phyloP scores from a whole-genome alignment of 1,140 invertebrate species.

The Drosophila virilis region DNA sequence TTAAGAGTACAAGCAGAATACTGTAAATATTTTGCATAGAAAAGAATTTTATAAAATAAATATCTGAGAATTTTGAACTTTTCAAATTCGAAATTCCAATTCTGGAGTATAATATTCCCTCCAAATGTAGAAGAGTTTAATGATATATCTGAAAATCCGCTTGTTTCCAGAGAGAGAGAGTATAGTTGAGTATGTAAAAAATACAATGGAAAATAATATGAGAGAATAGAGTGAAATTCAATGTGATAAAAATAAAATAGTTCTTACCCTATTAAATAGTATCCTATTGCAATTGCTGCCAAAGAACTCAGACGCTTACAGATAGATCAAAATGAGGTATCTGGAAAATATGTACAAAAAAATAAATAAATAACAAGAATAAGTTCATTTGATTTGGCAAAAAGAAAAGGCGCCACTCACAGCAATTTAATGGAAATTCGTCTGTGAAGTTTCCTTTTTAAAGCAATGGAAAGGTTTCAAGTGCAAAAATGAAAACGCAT shows the following conservation, averaged over 20 bases:
- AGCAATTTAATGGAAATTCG: slow-evolving; percentile 64
- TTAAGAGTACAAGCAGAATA: slow-evolving; percentile 38
- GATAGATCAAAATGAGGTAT: not conserved
- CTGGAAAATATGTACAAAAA: not conserved
- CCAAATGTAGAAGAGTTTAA: too few relatives aligned
- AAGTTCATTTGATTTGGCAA: slow-evolving; percentile 56
- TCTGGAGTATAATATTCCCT: too few relatives aligned
- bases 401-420: slow-evolving; percentile 22
- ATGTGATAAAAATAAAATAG: too few relatives aligned
- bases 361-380: slow-evolving; percentile 33
- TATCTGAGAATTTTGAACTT: not conserved
- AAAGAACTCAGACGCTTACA: not conserved
- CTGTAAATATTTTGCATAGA: slow-evolving; percentile 5
- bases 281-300: too few relatives aligned
- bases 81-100: too few relatives aligned
- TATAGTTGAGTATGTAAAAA: too few relatives aligned
- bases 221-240: too few relatives aligned
- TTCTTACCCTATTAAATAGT: too few relatives aligned
- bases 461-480: slow-evolving; percentile 66
- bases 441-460: slow-evolving; percentile 73
- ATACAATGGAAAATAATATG: too few relatives aligned
- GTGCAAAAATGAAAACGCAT: slow-evolving; percentile 50
- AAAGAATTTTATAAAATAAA: not conserved
- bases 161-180: too few relatives aligned
- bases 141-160: too few relatives aligned